Conservation (phyloP, 2,797 vertebrate species). For the Rhynchotus rufescens region DNA sequence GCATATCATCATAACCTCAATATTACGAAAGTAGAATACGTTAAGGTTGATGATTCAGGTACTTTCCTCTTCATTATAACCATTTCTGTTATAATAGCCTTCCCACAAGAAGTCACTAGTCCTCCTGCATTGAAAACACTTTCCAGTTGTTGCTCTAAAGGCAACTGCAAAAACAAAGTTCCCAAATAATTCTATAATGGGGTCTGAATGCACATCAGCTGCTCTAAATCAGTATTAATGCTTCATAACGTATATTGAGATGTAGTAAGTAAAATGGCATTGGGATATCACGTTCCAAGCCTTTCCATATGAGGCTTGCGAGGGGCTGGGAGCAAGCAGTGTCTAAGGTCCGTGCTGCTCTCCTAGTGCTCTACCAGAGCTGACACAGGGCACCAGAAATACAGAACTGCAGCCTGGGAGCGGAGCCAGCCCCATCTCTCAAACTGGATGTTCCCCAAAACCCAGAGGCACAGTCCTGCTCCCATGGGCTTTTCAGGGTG, state of each 20-base stretch:
- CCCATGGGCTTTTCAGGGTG: not conserved
- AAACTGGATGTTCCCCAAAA: not conserved
- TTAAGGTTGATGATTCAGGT: constrained; percentile 6
- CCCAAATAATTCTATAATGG: not conserved
- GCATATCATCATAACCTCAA: not conserved
- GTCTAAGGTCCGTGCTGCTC: not conserved
- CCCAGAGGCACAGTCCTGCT: not conserved
- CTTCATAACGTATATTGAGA: not conserved
- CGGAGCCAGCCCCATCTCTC: not conserved
- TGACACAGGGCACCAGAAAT: not conserved
- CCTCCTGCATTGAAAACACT: not conserved
- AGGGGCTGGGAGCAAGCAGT: not conserved
- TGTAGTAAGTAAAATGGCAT: not conserved
- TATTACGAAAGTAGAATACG: not conserved
- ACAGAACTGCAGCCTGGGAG: not conserved
- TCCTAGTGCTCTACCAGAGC: not conserved
- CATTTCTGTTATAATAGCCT: not conserved
- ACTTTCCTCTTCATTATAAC: constrained; percentile 4
- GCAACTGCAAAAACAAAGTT: not conserved
- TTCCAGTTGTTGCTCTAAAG: not conserved
- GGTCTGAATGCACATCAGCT: not conserved
- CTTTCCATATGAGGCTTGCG: not conserved
- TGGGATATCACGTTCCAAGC: not conserved
- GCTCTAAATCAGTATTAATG: not conserved
- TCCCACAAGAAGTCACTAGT: not conserved